Base-by-base conservation (phyloP, 1,140 invertebrate species). In the Drosophila mauritiana region DNA sequence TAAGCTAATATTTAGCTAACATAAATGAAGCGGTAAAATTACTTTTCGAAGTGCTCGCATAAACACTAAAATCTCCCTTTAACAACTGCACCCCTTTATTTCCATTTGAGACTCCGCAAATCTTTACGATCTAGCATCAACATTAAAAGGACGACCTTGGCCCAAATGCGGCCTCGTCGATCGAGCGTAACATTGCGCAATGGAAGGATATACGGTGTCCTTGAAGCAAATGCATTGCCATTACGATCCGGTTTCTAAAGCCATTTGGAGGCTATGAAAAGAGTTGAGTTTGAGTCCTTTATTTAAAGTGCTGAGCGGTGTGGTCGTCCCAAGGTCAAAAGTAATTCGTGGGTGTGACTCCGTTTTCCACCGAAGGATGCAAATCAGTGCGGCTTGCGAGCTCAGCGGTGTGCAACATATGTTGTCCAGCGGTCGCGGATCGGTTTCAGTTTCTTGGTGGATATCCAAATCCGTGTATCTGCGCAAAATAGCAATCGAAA, bases 261-360 rank as follows among this genome's bases (percentile, higher is more conserved):
- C 58, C 72, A 89, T 88, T 89, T 65, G 20, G 58, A 37, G 27
- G 25, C 13, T 12, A 37, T 58, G 65, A 75, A 80, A 89, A 88
- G 84, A 88, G 84, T 88, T 88, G 37, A 56, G 72, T 37, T 88
- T 88, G 37, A 56, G 72, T 40, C 51, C 55, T 65, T 59, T 55
- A 17, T 42, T 22, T 20, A 13, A 53, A 61, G 31, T 43, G n/a
- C 53, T 40, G 46, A 51, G 54, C 43, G 4, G 34, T 68, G 62
- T 36, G 61, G 48, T 42, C 22, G 17, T n/a, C 25, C 58, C 84
- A 89, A 89, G 84, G 84, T 72, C 73, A 54, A n/a, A 72, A 34
- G 48, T 49, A 10, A 25, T 34, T 4, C 17, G 43, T 37, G 36
- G 56, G 25, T 48, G 37, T 31, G 15, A n/a, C 10, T n/a, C 25